These are phyloP conservation scores for Aspidiotus rigidus DNA, from an alignment of 2,888 invertebrate genomes.

Conservation along the genomic window DNA sequence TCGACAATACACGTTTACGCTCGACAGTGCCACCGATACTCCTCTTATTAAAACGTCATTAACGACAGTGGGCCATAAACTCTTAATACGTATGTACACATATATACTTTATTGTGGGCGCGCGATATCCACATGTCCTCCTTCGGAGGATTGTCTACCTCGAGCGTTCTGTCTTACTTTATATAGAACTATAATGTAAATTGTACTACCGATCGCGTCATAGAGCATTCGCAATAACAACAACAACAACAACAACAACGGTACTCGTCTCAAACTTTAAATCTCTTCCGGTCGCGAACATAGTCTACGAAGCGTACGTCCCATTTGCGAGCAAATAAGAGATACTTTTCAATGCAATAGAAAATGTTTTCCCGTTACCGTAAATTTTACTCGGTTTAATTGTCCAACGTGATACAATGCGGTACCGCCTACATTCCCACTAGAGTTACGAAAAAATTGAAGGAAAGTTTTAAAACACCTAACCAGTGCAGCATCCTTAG, in stretches of 20 bases:
- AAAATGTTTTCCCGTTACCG: constrained; percentile 4
- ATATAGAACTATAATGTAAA: background rate
- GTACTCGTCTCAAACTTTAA: background rate
- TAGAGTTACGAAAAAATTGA: too few species aligned
- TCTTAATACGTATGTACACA: background rate
- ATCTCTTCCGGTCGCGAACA: constrained; percentile 9
- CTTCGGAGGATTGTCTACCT: background rate
- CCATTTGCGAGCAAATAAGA: background rate
- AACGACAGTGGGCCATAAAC: constrained; percentile 2
- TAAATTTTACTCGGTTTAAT: background rate
- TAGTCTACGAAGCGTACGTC: background rate
- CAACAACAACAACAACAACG: too few species aligned
- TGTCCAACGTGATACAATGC: too few species aligned
- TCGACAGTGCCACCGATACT: constrained; percentile 4
- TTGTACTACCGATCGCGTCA: background rate
- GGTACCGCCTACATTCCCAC: too few species aligned
- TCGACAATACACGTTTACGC: background rate
- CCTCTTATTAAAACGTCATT: constrained; percentile 3
- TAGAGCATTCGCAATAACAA: background rate
- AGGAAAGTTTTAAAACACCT: too few species aligned
- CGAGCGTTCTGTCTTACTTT: background rate
- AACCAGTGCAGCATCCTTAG: too few species aligned
- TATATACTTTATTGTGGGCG: too few species aligned
- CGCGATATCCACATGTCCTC: background rate
- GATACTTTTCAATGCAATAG: background rate